Evolutionary conservation across 2,888 invertebrate genomes (phyloP), one percentile per base, ranked within the genome.

Genomic region (Eristalis arbustorum): DNA sequence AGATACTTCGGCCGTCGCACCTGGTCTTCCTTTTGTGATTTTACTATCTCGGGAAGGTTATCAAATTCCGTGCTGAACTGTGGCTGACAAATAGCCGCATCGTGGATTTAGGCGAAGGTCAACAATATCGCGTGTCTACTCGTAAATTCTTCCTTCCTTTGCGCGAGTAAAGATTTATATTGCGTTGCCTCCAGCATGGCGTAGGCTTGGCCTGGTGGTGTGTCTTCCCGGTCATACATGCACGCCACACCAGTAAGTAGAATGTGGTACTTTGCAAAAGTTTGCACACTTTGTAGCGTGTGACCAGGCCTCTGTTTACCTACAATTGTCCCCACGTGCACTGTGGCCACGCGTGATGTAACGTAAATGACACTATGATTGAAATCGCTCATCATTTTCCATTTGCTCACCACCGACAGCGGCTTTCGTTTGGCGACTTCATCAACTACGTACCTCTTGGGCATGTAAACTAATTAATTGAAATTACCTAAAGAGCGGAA

Each of bases 21-120:
- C 69, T 78, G 85, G 64, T 14, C 25, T 13, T 71, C 37, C 68
- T 42, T 79, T 74, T 69, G 73, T 82, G 74, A 82, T 85, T 82
- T 85, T 62, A 82, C 77, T 82, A 82, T 85, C 82, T 77, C 23
- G 14, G 72, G 78, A 31, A 25, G 68, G 73, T 57, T 73, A 79
- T 79, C 79, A 69, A 66, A 73, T 85, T 73, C 73, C 82, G 82
- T 77, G 85, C 57, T 56, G 68, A 77, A 82, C 73, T n/a, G 76
- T 64, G 25, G 77, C 73, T 4, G 73, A 85, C 77, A 85, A 81
- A 85, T 85, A 69, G 69, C 69, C 85, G 74, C 85, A 63, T 78
- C 69, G 71, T 69, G 74, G 77, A 81, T 81, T 62, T 73, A 28
- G 77, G 73, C 82, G 82, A 85, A 85, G 85, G 85, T 85, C 77